Base-by-base conservation (phyloP, 2,888 invertebrate genomes). In the Brachyopa scutellaris region DNA sequence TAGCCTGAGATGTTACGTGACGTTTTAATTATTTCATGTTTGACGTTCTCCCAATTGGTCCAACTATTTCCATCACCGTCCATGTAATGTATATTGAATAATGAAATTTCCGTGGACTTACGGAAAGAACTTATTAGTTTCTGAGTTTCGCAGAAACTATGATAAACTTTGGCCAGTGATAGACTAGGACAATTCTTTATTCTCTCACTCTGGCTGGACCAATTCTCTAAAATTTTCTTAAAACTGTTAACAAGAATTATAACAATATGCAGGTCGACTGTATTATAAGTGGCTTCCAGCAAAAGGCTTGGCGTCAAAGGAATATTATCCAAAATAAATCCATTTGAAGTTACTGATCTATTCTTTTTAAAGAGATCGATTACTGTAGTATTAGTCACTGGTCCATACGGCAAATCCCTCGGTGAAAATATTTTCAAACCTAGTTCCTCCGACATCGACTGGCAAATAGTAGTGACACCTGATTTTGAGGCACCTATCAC, bases 261-360 rank as follows among this genome's bases (percentile, higher is more conserved):
- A 2, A 93, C 89, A 47, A 93, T 86, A 87, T 92, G 91, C 0
- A 94, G 94, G 72, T 92, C 91, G n/a, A 94, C 86, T 23, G 92
- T 92, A 17, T 91, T 74, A 84, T 90, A 90, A 2, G 89, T 88
- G 15, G 94, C 87, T 84, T 91, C 90, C 84, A 90, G 89, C 8
- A 92, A 90, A 87, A 93, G 92, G 42, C 89, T 86, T n/a, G 91
- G 88, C 17, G 88, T 89, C 66, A 91, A 89, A 2, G 93, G 94
- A 87, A 93, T 93, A 0, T 94, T 94, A 86, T 94, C 94, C 62
- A 93, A 90, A 9, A 94, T 88, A 86, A 92, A 91, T n/a, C 94
- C 94, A 85, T 92, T 92, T 1, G 92, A 91, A 2, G 89, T 85
- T 7, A 90, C 89, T 59, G 90, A 90, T 57, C 91, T 89, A 87